A percentile compares a stretch with the other conserved stretches of the same genome.
phyloP scores from a whole-genome alignment of 2,113 vertebrate genomes.

The Channa argus region DNA sequence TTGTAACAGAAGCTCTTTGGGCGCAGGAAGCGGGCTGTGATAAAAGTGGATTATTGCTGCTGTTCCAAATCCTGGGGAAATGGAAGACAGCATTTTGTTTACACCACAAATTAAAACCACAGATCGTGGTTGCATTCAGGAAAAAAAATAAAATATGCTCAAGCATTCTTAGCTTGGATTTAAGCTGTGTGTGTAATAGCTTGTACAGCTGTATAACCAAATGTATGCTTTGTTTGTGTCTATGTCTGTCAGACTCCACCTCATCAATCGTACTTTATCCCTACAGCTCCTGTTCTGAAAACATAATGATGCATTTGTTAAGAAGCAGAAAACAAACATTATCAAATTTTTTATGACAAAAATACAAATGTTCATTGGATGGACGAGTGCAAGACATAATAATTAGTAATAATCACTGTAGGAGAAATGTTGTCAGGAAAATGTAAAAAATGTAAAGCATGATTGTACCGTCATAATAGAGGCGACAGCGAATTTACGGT shows the following conservation, averaged over 20 bases:
- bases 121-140: not conserved
- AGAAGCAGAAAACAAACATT: not conserved
- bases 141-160: conserved; percentile 13
- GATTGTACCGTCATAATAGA: too few species aligned
- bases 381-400: not conserved
- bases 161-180: conserved; percentile 19
- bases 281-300: not conserved
- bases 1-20: conserved; percentile 47
- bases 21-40: conserved; percentile 47
- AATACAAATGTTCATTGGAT: not conserved
- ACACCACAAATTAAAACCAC: conserved; percentile 41
- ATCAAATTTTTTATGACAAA: not conserved
- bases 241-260: conserved; percentile 12
- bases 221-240: conserved; percentile 24
- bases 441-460: too few species aligned
- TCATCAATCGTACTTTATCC: conserved; percentile 15
- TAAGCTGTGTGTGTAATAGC: conserved; percentile 11
- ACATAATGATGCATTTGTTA: conserved; percentile 8
- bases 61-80: conserved; percentile 38
- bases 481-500: too few species aligned
- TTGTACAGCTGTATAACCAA: conserved; percentile 25
- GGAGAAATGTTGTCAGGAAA: too few species aligned
- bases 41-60: conserved; percentile 53
- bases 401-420: not conserved
- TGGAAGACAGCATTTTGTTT: conserved; percentile 34